A percentile compares a stretch with the other conserved stretches of the same genome.
Evolutionary conservation across 2,113 vertebrate species (phyloP).

Genomic region (Haemorhous mexicanus): DNA sequence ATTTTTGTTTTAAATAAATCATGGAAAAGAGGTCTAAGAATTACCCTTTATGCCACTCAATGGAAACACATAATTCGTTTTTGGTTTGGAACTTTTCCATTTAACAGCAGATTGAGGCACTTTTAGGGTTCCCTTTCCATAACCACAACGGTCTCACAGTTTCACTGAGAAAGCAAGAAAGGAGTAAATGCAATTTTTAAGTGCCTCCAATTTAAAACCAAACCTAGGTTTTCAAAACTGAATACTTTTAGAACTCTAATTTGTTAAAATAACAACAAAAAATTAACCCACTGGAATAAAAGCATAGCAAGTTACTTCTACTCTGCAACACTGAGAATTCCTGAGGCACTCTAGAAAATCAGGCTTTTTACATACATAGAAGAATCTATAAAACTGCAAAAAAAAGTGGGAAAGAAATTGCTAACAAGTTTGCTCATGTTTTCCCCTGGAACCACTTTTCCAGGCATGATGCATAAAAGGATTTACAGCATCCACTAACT

Average conservation of each 20-base stretch:
- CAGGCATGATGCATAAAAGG: background rate
- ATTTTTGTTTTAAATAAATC: background rate
- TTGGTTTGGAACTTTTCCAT: background rate
- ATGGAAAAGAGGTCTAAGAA: background rate
- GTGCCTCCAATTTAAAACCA: background rate
- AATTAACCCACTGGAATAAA: background rate
- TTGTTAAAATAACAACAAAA: background rate
- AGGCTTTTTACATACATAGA: background rate
- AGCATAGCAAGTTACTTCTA: background rate
- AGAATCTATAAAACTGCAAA: background rate
- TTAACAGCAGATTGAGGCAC: background rate
- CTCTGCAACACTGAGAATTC: background rate
- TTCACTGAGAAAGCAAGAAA: background rate
- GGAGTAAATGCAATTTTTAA: background rate
- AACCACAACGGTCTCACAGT: fast-evolving
- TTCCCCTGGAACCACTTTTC: background rate
- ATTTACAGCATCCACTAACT: background rate
- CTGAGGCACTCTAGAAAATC: background rate
- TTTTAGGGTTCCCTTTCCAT: background rate
- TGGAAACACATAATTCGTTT: background rate
- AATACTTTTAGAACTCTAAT: background rate
- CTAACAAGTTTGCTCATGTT: slow-evolving; percentile 19
- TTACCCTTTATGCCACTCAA: background rate
- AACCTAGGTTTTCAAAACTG: background rate
- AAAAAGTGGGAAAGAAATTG: background rate